Base-by-base conservation (phyloP, 2,888 invertebrate genomes). In the Cryptus armator region DNA sequence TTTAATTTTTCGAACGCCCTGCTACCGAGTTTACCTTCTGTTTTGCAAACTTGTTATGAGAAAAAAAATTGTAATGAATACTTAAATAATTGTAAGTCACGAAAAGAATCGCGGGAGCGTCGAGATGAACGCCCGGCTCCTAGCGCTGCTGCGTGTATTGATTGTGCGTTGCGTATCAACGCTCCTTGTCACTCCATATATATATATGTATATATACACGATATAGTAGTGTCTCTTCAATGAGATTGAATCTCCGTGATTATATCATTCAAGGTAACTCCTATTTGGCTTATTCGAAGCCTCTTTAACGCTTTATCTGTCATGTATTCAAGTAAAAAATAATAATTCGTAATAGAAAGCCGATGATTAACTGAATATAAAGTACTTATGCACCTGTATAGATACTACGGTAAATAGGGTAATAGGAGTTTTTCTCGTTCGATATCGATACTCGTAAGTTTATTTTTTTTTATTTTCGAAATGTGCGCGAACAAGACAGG, bases 81-180 rank as follows among this genome's bases (percentile, higher is more conserved):
- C 24, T 2, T 24, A 24, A 1, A 56, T 24, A 2, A 6, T 67
- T 6, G 2, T 9, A 46, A 67, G 10, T 67, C 24, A 24, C 10
- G 2, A 12, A 12, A 12, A 24, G 53, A 51, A n/a, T 10, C 9
- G 32, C 12, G 51, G 46, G 19, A 51, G 32, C 32, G 10, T 72
- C 6, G 9, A 62, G 68, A 48, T 29, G 16, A 56, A 74, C 70
- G 67, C 62, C 51, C 70, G 64, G 24, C 46, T 37, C n/a, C 66
- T 64, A 64, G 70, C 46, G 24, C 10, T 6, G 44, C n/a, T 29
- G 51, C 53, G 37, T 43, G 64, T 83, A 83, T 83, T 66, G 79
- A 83, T 83, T 83, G 37, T 16, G 2, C 70, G 10, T 29, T 24
- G n/a, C 29, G 51, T 43, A 16, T 10, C 6, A 3, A 37, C 10